Conservation (phyloP, 2,888 invertebrate genomes). For the Caenorhabditis panamensis region DNA sequence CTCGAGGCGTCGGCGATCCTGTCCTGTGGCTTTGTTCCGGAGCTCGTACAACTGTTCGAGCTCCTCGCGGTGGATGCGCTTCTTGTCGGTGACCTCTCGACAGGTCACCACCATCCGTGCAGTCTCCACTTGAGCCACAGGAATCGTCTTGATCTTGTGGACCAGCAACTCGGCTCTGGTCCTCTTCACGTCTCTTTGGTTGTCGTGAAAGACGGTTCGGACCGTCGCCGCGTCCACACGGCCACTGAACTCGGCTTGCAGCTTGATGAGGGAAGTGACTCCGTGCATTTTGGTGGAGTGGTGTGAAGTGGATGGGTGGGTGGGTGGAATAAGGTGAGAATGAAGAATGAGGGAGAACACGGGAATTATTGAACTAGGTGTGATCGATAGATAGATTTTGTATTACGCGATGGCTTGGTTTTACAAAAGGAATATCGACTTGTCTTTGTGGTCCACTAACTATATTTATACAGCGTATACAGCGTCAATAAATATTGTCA, state of each 20-base stretch:
- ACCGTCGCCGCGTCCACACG: neutral
- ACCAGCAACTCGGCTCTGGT: neutral
- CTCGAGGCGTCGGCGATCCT: neutral
- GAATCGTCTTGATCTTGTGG: neutral
- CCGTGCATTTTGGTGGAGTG: too few relatives aligned
- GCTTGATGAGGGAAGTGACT: neutral
- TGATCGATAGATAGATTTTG: too few relatives aligned
- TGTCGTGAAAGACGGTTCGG: slow-evolving; percentile 1
- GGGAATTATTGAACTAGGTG: too few relatives aligned
- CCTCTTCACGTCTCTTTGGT: neutral
- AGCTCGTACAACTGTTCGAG: neutral
- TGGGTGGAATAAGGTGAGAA: too few relatives aligned
- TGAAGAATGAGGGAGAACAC: too few relatives aligned
- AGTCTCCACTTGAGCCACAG: neutral
- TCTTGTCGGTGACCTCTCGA: neutral
- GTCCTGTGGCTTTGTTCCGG: too few relatives aligned
- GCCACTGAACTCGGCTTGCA: neutral
- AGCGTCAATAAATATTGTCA: too few relatives aligned
- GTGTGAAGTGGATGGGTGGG: too few relatives aligned
- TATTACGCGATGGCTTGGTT: too few relatives aligned
- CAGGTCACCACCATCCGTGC: neutral
- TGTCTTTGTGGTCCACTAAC: too few relatives aligned
- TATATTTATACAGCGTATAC: too few relatives aligned
- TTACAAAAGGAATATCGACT: too few relatives aligned
- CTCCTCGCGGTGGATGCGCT: neutral